phyloP scores from a whole-genome alignment of 2,113 vertebrate genomes.

The Equus przewalskii region DNA sequence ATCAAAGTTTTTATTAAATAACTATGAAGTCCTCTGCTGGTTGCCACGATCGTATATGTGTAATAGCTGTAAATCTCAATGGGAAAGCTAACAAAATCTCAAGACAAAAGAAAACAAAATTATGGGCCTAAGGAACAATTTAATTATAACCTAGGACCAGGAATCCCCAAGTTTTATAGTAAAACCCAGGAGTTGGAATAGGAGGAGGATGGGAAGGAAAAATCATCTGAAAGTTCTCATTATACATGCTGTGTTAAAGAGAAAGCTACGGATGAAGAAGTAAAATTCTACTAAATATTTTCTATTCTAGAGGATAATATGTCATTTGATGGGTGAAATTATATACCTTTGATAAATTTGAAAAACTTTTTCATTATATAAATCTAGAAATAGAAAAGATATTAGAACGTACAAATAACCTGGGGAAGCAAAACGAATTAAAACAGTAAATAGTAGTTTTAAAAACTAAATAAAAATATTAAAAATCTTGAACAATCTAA shows the following conservation, averaged over 20 bases:
- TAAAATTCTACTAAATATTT: background rate
- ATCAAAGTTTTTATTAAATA: background rate
- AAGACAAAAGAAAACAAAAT: background rate
- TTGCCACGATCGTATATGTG: background rate
- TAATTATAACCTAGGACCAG: background rate
- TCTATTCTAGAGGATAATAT: background rate
- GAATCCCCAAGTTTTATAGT: background rate
- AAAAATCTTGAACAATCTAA: background rate
- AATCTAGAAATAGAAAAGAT: background rate
- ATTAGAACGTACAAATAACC: background rate
- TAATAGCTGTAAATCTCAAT: background rate
- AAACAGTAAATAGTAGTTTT: background rate
- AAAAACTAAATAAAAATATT: background rate
- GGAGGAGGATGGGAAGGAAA: background rate
- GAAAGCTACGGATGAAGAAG: background rate
- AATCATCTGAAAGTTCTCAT: background rate
- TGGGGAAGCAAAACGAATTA: background rate
- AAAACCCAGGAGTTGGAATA: background rate
- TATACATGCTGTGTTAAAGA: background rate
- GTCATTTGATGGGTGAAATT: background rate
- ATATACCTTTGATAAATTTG: background rate
- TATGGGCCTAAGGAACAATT: background rate
- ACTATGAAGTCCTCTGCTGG: background rate
- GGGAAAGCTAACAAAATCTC: background rate
- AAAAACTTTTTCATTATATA: background rate